Evolutionary conservation across 2,797 vertebrate species (phyloP).

Genomic region (Sebastes trivittatus): DNA sequence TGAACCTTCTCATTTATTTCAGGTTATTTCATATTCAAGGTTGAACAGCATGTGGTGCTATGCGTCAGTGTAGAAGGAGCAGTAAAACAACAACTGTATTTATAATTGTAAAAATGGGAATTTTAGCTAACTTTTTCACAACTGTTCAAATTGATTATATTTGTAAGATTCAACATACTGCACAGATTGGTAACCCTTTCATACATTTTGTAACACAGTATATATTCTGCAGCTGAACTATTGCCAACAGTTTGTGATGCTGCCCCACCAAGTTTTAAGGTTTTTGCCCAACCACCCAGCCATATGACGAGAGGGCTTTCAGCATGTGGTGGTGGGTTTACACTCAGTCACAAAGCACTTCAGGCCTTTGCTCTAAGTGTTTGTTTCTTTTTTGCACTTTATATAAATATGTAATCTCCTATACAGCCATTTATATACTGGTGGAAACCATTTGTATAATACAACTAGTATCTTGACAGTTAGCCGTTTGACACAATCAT

Average conservation of each 20-base stretch:
- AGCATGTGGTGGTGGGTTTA: conserved; percentile 65
- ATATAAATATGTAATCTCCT: conserved; percentile 86
- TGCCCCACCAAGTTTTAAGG: conserved; percentile 63
- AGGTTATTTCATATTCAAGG: conserved; percentile 79
- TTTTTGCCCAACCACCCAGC: conserved; percentile 46
- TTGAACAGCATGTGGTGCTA: conserved; percentile 80
- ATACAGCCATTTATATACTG: conserved; percentile 76
- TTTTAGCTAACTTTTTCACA: conserved; percentile 87
- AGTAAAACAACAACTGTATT: conserved; percentile 69
- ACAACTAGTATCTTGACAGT: conserved; percentile 66
- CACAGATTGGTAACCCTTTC: conserved; percentile 83
- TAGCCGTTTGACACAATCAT: conserved; percentile 67
- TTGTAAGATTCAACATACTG: conserved; percentile 89
- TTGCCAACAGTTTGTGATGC: conserved; percentile 52
- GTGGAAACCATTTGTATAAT: conserved; percentile 75
- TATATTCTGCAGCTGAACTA: conserved; percentile 55
- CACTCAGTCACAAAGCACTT: conserved; percentile 78
- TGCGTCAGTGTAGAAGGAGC: conserved; percentile 68
- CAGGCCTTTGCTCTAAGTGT: conserved; percentile 82
- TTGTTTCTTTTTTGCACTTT: conserved; percentile 92
- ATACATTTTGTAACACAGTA: conserved; percentile 73
- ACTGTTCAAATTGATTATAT: conserved; percentile 88
- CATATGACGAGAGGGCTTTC: conserved; percentile 55
- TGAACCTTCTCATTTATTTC: conserved; percentile 68
- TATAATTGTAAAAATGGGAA: conserved; percentile 84